Percentiles rank a stretch among this genome's conserved stretches.
Conservation (phyloP, 2,113 vertebrate species). For the Octodon degus region DNA sequence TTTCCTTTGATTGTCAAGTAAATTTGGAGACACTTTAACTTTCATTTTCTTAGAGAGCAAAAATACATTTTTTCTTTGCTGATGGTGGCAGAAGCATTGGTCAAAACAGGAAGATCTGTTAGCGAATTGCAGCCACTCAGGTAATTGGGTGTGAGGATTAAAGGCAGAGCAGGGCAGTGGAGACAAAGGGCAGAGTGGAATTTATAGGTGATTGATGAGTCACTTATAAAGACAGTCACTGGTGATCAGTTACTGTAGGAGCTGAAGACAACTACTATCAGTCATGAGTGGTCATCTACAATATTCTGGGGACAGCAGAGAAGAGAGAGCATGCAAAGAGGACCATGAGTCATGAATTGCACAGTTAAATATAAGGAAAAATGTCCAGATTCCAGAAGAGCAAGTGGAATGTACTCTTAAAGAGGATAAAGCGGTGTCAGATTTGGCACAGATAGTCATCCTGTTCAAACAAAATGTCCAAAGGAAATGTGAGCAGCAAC, state of each 20-base stretch:
- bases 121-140: neutral
- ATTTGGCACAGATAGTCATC: neutral
- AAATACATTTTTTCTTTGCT: neutral
- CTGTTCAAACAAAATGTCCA: neutral
- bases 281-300: neutral
- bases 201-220: neutral
- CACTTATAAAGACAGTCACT: neutral
- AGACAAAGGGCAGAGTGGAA: neutral
- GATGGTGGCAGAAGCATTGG: neutral
- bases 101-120: neutral
- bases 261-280: neutral
- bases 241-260: neutral
- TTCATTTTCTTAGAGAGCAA: neutral
- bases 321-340: neutral
- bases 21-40: neutral
- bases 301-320: neutral
- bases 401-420: neutral
- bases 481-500: neutral
- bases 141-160: neutral
- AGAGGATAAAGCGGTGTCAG: neutral
- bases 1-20: neutral
- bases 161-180: neutral
- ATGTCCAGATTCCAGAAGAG: neutral
- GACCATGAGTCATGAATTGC: neutral
- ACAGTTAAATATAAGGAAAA: neutral